phyloP scores from a whole-genome alignment of 1,140 invertebrate species.

The Agrypnia vestita region DNA sequence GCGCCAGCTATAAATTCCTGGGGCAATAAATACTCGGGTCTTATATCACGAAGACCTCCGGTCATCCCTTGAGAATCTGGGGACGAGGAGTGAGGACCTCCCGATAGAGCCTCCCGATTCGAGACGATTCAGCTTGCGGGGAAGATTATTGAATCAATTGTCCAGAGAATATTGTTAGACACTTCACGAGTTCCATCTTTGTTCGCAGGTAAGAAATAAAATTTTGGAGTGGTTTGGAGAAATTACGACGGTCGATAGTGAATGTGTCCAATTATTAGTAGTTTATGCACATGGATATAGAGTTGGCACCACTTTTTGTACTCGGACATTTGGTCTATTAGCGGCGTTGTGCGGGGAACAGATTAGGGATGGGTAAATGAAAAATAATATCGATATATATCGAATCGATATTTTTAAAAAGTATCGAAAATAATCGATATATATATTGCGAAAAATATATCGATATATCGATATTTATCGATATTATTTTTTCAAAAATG shows the following conservation, averaged over 20 bases:
- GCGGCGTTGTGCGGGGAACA: too few relatives aligned
- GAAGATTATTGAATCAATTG: conserved; percentile 25
- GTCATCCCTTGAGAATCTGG: conserved; percentile 31
- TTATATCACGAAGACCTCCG: conserved; percentile 29
- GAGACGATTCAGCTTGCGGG: conserved; percentile 20
- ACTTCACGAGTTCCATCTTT: background rate
- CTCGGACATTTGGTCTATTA: too few relatives aligned
- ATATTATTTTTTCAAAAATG: too few relatives aligned
- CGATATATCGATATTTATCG: too few relatives aligned
- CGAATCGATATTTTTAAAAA: too few relatives aligned
- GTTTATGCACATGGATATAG: too few relatives aligned
- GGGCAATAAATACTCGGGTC: conserved; percentile 32
- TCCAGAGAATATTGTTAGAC: background rate
- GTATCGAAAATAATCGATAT: too few relatives aligned
- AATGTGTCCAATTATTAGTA: too few relatives aligned
- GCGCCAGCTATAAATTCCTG: conserved; percentile 21
- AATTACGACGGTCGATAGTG: background rate
- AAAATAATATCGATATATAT: too few relatives aligned
- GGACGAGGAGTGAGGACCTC: conserved; percentile 4
- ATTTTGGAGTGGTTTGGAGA: background rate
- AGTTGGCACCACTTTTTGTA: too few relatives aligned
- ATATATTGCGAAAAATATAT: too few relatives aligned
- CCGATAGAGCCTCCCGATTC: background rate
- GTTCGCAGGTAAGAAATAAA: background rate
- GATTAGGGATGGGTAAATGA: too few relatives aligned